Percentiles rank a stretch among this genome's conserved stretches.
These are phyloP conservation scores for Drosophila ohnishii DNA, from an alignment of 1,140 invertebrate genomes.

Conservation along the genomic window DNA sequence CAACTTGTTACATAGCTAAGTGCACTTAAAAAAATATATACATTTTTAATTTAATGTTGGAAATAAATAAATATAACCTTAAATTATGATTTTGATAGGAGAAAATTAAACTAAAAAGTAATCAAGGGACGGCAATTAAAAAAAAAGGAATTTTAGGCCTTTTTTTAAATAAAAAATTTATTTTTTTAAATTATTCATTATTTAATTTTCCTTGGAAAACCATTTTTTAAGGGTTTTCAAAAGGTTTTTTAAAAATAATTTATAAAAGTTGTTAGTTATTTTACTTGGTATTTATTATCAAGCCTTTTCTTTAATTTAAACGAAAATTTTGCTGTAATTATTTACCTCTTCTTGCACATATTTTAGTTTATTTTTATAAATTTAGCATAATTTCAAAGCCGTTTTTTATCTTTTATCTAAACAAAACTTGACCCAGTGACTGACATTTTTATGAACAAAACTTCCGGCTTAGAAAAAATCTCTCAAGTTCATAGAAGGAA, in stretches of 20 bases:
- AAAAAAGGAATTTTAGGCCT: too few relatives aligned
- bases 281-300: background rate
- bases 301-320: too few relatives aligned
- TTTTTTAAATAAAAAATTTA: background rate
- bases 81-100: too few relatives aligned
- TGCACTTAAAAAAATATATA: background rate
- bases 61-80: too few relatives aligned
- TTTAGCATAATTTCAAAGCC: background rate
- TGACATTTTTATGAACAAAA: background rate
- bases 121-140: too few relatives aligned
- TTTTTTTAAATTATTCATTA: too few relatives aligned
- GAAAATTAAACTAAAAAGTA: too few relatives aligned
- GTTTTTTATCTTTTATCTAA: too few relatives aligned
- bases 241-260: too few relatives aligned
- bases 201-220: too few relatives aligned
- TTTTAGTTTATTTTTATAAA: background rate
- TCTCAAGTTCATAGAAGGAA: background rate
- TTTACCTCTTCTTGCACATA: background rate
- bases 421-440: constrained; percentile 6
- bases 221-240: too few relatives aligned
- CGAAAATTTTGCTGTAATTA: background rate
- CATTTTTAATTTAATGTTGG: too few relatives aligned
- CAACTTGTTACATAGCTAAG: background rate
- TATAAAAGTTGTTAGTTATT: background rate
- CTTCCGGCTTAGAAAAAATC: background rate